Evolutionary conservation across 2,113 vertebrate genomes (phyloP), one percentile per base, ranked within the genome.

Genomic region (Takifugu bimaculatus): DNA sequence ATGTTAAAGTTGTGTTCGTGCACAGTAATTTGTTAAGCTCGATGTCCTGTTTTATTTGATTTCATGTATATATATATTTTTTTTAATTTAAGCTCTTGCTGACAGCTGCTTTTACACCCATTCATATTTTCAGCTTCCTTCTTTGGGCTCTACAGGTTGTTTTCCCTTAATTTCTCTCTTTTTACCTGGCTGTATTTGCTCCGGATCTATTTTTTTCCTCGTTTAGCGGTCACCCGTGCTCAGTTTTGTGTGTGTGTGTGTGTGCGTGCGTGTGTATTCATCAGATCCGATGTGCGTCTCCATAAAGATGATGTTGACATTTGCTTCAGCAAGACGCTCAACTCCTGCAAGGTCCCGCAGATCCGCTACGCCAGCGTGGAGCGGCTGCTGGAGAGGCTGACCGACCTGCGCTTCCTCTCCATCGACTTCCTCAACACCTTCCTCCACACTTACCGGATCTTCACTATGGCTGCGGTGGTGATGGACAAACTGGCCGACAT

Each of bases 401-500:
- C 96, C 0, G 96, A 99, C 88, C 86, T 98, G 88, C 86, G 97
- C 61, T 98, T 99, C 88, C 93, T 99, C 39, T 98, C 96, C 81
- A 99, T 98, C 1, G 97, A 99, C 88, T 99, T 99, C 88, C 94
- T 99, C 75, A 99, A 98, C 84, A 98, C 96, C 70, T 99, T 99
- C 84, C 93, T 99, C 65, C 97, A 99, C 80, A 99, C 97, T 25
- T 99, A 99, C 70, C 94, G 97, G 64, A 96, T 97, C 87, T 99
- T 99, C 88, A 99, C 95, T 27, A 93, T 93, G 0, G 95, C 95
- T 0, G 67, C 91, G 0, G 93, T 97, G 35, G 95, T 99, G 68
- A 92, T 99, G 91, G 94, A 94, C 74, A 98, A 97, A 70, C 92
- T 99, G 61, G 92, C 94, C 0, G 96, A 98, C 86, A 96, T 97